Evolutionary conservation across 2,888 invertebrate genomes (phyloP), one percentile per base, ranked within the genome.

Genomic region (Notodonta dromedarius): DNA sequence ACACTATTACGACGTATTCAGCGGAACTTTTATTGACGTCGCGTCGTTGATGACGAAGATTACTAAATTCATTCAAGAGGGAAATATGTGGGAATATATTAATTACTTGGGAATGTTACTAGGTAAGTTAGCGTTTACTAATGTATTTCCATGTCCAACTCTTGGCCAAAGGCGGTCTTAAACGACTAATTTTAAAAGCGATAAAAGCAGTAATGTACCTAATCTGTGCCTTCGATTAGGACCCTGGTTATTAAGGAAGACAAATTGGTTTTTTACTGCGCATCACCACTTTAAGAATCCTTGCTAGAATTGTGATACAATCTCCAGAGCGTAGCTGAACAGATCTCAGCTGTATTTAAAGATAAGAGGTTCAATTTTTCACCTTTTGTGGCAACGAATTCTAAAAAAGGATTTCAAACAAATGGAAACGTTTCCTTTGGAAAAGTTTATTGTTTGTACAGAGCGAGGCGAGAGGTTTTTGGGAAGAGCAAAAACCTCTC

Each of bases 371-470:
- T 67, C 64, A 70, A 74, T 76, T 75, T 79, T 78, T 76, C 74
- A 73, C 73, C 71, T 79, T 71, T 78, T 74, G 74, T 69, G 68
- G 62, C 65, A 65, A 68, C 66, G 59, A 70, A 77, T 74, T 72
- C 70, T 76, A 73, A 78, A 83, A 78, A 80, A 75, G 73, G 73
- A 77, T 79, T 82, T 79, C 60, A 76, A 76, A 79, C 78, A 83
- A 85, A 83, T 84, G 83, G 76, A 77, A 82, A 78, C 78, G 77
- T 77, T 83, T 79, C 75, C 76, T 76, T 81, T 67, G 61, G 69
- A 71, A 76, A 71, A 76, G 70, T 74, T 78, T 69, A 81, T 86
- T 87, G 82, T 87, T 86, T 84, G 79, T 73, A 65, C 57, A 70
- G 71, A 61, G 70, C 67, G 71, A 67, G 67, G 67, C 62, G 68